A percentile compares a stretch with the other conserved stretches of the same genome.
Conservation (phyloP, 1,140 invertebrate species). For the Thereuonema tuberculata region DNA sequence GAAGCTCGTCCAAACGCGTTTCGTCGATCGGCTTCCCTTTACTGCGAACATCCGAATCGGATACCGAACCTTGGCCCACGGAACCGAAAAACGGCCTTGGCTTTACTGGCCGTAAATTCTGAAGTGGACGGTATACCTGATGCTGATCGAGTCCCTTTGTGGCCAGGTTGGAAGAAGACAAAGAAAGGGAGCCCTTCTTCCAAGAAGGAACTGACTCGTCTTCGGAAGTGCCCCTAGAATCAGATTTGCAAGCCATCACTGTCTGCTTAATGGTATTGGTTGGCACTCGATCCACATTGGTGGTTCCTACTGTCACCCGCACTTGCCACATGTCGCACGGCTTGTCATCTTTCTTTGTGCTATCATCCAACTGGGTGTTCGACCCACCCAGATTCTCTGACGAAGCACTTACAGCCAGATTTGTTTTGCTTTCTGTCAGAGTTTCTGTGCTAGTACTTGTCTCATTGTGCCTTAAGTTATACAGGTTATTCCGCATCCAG, state of each 20-base stretch:
- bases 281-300: no score
- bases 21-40: conserved; percentile 9
- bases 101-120: not conserved
- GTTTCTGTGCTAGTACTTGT: not conserved
- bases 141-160: no score
- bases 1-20: conserved; percentile 4
- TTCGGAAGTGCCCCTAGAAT: no score
- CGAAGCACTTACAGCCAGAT: no score
- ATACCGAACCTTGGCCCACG: not conserved
- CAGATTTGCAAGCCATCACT: no score
- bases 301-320: not conserved
- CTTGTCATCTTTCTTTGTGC: not conserved
- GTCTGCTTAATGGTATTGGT: no score
- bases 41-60: not conserved
- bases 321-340: conserved; percentile 6
- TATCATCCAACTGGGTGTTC: not conserved
- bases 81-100: not conserved
- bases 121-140: not conserved
- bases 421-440: not conserved
- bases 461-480: no score
- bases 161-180: no score
- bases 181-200: no score
- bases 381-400: no score
- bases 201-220: no score
- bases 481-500: no score